Percentiles rank a stretch among this genome's conserved stretches.
Conservation (phyloP, 2,113 vertebrate species). For the Sinocyclocheilus maitianheensis region DNA sequence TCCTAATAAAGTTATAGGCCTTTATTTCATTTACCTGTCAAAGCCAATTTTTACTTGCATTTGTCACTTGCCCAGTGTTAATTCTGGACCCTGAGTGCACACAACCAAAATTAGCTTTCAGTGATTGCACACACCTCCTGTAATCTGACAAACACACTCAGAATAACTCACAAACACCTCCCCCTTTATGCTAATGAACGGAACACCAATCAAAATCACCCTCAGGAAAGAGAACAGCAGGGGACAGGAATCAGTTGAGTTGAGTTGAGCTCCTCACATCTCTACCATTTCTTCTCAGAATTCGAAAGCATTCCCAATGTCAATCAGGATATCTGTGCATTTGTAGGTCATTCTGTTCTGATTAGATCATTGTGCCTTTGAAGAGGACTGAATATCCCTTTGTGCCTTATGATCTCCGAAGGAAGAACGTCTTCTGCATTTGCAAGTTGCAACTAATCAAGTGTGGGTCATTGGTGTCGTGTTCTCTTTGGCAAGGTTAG, state of each 20-base stretch:
- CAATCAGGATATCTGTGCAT: constrained; percentile 5
- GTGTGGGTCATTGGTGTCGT: constrained; percentile 62
- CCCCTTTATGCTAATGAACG: constrained; percentile 36
- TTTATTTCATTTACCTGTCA: not conserved
- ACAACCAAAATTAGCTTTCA: not conserved
- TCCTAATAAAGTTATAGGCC: not conserved
- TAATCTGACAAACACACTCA: not conserved
- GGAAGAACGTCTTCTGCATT: constrained; percentile 49
- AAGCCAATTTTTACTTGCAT: not conserved
- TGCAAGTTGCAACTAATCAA: constrained; percentile 63
- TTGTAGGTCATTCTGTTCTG: constrained; percentile 45
- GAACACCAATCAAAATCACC: constrained; percentile 6
- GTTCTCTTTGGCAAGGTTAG: not conserved
- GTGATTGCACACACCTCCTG: not conserved
- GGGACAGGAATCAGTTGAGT: not conserved
- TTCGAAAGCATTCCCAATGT: constrained; percentile 56
- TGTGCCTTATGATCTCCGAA: constrained; percentile 61
- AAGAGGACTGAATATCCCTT: constrained; percentile 67
- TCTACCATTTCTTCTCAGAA: constrained; percentile 27
- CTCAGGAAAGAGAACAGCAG: not conserved
- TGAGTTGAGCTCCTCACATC: not conserved
- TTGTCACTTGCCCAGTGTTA: not conserved
- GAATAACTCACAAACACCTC: not conserved
- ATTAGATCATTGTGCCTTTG: constrained; percentile 65
- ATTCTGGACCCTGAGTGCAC: not conserved